These are phyloP conservation scores for Zygaena filipendulae DNA, from an alignment of 2,888 invertebrate genomes.

Conservation along the genomic window DNA sequence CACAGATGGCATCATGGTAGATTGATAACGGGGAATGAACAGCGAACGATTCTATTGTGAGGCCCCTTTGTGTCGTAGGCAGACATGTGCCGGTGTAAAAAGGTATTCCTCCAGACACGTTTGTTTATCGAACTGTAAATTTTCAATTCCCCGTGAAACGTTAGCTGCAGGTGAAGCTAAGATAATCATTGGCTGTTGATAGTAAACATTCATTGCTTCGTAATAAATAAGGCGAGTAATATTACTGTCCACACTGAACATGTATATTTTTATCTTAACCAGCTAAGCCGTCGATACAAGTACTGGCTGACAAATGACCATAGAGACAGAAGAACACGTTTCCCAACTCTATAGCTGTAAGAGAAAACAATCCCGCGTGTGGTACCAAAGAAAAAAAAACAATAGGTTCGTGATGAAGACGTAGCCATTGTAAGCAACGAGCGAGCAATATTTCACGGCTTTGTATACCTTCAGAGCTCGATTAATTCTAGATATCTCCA, in stretches of 20 bases:
- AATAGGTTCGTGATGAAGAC: conserved; percentile 66
- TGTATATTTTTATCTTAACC: conserved; percentile 26
- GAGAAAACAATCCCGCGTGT: conserved; percentile 59
- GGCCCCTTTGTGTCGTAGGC: conserved; percentile 24
- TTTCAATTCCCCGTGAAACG: too few species aligned
- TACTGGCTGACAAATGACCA: conserved; percentile 39
- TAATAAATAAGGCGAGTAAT: neutral
- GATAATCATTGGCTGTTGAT: conserved; percentile 1
- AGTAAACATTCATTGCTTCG: neutral
- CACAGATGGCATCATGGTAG: conserved; percentile 66
- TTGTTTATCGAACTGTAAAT: too few species aligned
- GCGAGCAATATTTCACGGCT: conserved; percentile 64
- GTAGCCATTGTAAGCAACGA: conserved; percentile 66
- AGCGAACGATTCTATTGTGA: conserved; percentile 45
- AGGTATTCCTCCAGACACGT: too few species aligned
- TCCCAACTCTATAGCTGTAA: conserved; percentile 44
- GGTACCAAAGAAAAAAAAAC: conserved; percentile 62
- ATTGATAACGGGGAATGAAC: conserved; percentile 62
- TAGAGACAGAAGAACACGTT: conserved; percentile 48
- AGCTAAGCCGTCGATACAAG: conserved; percentile 24
- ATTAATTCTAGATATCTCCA: conserved; percentile 69
- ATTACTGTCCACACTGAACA: conserved; percentile 3
- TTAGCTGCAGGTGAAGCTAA: neutral
- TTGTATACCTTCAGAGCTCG: conserved; percentile 59
- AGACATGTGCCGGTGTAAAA: too few species aligned